Conservation (phyloP, 2,113 vertebrate genomes). For the Misgurnus mizolepis region DNA sequence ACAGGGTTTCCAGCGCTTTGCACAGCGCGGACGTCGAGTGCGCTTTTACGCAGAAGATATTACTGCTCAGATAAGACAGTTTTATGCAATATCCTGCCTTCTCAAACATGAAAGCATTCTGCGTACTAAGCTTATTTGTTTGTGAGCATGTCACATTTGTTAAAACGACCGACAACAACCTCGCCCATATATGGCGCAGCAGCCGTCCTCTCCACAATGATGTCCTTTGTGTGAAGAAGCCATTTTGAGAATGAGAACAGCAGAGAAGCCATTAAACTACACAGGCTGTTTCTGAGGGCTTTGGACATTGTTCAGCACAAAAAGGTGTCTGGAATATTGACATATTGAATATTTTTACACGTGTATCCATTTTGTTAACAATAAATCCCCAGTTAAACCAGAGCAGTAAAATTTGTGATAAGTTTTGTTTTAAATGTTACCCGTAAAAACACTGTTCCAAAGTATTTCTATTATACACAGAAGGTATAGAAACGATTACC, state of each 20-base stretch:
- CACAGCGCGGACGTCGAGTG: conserved; percentile 34
- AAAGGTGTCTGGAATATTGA: conserved; percentile 60
- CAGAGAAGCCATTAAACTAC: conserved; percentile 70
- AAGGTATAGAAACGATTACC: conserved; percentile 65
- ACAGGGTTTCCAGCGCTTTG: conserved; percentile 29
- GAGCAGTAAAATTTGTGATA: not conserved
- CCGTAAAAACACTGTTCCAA: conserved; percentile 6
- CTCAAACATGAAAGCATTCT: conserved; percentile 1
- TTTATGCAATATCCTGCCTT: conserved; percentile 18
- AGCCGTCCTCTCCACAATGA: conserved; percentile 64
- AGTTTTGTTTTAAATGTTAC: conserved; percentile 7
- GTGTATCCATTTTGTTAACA: not conserved
- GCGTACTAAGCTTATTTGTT: not conserved
- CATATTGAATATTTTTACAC: conserved; percentile 35
- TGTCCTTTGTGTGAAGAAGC: conserved; percentile 75
- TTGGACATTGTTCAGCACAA: conserved; percentile 64
- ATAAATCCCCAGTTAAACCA: not conserved
- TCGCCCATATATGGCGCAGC: conserved; percentile 78
- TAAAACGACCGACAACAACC: conserved; percentile 52
- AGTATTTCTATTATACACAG: not conserved
- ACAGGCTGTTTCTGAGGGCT: conserved; percentile 56
- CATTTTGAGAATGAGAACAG: conserved; percentile 77
- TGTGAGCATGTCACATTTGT: conserved; percentile 4
- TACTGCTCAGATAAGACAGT: conserved; percentile 1
- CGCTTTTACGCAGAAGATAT: conserved; percentile 10